phyloP scores from a whole-genome alignment of 2,888 invertebrate genomes.

The Priocnemis perturbator region DNA sequence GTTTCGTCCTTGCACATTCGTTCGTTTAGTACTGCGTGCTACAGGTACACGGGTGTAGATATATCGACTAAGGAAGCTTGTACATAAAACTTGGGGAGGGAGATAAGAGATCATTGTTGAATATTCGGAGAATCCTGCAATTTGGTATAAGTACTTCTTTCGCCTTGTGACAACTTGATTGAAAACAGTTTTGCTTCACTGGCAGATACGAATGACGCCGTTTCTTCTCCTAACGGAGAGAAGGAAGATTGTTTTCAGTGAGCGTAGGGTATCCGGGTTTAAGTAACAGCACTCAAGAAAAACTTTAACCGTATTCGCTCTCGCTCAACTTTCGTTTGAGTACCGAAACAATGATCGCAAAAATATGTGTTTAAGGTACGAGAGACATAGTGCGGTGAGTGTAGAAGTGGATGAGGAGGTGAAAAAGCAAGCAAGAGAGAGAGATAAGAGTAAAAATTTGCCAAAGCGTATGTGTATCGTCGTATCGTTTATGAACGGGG shows the following conservation, averaged over 20 bases:
- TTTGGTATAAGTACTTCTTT: constrained; percentile 26
- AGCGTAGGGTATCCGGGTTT: constrained; percentile 1
- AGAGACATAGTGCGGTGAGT: constrained; percentile 2
- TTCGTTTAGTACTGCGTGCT: constrained; percentile 20
- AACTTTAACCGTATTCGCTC: constrained; percentile 15
- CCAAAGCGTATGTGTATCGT: constrained; percentile 38
- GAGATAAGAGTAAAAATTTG: constrained; percentile 34
- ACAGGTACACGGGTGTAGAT: constrained; percentile 36
- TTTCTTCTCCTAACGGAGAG: not conserved
- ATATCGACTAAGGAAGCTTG: constrained; percentile 7
- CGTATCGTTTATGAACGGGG: constrained; percentile 5
- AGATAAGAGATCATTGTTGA: constrained; percentile 22
- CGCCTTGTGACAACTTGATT: constrained; percentile 16
- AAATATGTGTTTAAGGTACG: constrained; percentile 12
- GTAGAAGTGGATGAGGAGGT: too few species aligned
- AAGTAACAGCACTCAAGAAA: constrained; percentile 13
- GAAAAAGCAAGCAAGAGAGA: not conserved
- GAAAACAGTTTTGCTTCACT: constrained; percentile 13
- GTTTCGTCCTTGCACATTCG: constrained; percentile 21
- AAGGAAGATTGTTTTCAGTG: constrained; percentile 2
- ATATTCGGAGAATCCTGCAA: constrained; percentile 23
- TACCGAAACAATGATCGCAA: not conserved
- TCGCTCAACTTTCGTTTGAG: constrained; percentile 23
- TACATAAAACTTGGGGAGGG: constrained; percentile 7
- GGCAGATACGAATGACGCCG: not conserved